These are phyloP conservation scores for Zoanthus sansibaricus DNA, from an alignment of 92 coral and sea anemone species.

Conservation along the genomic window DNA sequence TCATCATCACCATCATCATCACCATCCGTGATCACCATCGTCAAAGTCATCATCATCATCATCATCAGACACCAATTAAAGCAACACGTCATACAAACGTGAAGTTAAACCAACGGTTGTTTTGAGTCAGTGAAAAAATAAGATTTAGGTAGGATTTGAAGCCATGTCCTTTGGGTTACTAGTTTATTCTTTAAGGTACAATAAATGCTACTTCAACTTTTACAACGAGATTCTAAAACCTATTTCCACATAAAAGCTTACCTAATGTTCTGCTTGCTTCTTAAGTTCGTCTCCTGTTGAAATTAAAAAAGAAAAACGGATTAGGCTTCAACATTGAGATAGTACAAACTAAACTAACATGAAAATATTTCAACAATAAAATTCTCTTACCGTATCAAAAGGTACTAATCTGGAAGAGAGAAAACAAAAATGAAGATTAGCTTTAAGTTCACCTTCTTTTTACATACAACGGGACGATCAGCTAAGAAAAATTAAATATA, in stretches of 20 bases:
- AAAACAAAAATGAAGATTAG: not conserved
- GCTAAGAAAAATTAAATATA: not conserved
- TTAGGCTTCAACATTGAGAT: not conserved
- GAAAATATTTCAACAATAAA: not conserved
- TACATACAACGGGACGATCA: not conserved
- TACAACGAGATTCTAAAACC: too few relatives aligned
- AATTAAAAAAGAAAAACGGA: not conserved
- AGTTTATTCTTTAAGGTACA: too few relatives aligned
- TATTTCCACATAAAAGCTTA: not conserved
- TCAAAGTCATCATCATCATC: not conserved
- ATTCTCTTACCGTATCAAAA: slow-evolving; percentile 22
- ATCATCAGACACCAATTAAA: too few relatives aligned
- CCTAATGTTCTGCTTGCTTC: slow-evolving; percentile 13
- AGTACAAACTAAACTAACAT: not conserved
- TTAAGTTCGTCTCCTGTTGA: slow-evolving; percentile 25
- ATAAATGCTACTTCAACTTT: too few relatives aligned
- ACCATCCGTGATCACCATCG: not conserved
- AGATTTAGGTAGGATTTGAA: too few relatives aligned
- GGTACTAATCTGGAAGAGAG: slow-evolving; percentile 29
- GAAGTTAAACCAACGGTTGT: too few relatives aligned
- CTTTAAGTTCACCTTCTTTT: not conserved
- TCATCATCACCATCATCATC: too few relatives aligned
- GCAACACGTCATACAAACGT: too few relatives aligned
- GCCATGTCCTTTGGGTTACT: too few relatives aligned
- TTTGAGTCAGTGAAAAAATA: too few relatives aligned